A percentile compares a stretch with the other conserved stretches of the same genome.
Conservation (phyloP, 1,140 invertebrate genomes). For the Galleria mellonella region DNA sequence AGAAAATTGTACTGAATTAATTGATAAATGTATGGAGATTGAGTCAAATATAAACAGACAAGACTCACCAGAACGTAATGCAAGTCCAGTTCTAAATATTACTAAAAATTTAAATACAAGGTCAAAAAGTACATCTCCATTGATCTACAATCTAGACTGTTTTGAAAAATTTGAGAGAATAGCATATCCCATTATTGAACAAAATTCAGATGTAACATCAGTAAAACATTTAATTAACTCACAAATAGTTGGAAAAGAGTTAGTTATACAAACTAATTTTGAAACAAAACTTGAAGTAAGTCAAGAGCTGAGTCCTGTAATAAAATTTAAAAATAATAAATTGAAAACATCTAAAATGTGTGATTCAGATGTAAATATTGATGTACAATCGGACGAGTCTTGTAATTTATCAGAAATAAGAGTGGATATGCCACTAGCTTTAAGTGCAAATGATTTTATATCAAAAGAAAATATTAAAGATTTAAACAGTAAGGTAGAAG, state of each 20-base stretch:
- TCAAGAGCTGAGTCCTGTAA: conserved; percentile 3
- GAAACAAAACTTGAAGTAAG: conserved; percentile 1
- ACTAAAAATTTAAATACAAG: conserved; percentile 11
- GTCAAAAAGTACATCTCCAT: conserved; percentile 19
- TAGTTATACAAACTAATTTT: conserved; percentile 18
- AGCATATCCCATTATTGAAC: conserved; percentile 37
- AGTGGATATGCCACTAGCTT: background rate
- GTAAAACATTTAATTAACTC: conserved; percentile 48
- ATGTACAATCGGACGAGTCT: background rate
- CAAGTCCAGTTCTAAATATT: conserved; percentile 17
- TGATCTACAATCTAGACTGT: conserved; percentile 36
- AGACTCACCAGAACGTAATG: background rate
- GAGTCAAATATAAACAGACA: background rate
- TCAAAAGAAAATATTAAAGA: background rate
- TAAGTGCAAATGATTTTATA: too few species aligned
- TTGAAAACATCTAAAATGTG: background rate
- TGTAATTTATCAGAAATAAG: background rate
- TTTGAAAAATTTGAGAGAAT: conserved; percentile 59
- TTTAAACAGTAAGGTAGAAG: conserved; percentile 8
- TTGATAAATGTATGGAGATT: conserved; percentile 11
- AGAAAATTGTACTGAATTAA: conserved; percentile 6
- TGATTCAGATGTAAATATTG: background rate
- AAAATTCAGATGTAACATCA: conserved; percentile 23
- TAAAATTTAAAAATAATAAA: conserved; percentile 4
- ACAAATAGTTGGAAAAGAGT: conserved; percentile 38